These are phyloP conservation scores for Hypanus sabinus DNA, from an alignment of 2,113 vertebrate species.

Conservation along the genomic window DNA sequence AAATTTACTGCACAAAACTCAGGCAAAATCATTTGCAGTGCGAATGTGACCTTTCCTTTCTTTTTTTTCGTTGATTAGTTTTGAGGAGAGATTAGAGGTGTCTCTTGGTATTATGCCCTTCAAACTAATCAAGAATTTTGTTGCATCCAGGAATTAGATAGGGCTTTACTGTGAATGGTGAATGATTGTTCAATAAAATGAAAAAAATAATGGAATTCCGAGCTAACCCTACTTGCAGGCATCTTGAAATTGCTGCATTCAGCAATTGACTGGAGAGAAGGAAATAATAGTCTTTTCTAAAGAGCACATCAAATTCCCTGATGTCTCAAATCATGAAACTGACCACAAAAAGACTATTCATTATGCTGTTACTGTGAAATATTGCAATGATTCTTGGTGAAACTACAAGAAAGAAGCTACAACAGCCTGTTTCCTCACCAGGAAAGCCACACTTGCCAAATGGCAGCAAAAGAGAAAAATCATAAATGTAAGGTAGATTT, in stretches of 20 bases:
- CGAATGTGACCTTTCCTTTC: not conserved
- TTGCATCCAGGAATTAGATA: not conserved
- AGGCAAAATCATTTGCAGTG: not conserved
- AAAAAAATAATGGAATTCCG: not conserved
- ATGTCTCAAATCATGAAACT: not conserved
- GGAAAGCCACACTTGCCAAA: too few relatives aligned
- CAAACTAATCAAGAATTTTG: not conserved
- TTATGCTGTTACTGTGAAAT: too few relatives aligned
- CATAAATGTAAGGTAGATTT: not conserved
- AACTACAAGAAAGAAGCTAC: too few relatives aligned
- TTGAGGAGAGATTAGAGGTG: not conserved
- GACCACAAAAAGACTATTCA: not conserved
- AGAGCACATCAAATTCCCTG: not conserved
- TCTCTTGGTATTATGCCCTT: not conserved
- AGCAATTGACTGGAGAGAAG: not conserved
- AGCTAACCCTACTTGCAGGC: not conserved
- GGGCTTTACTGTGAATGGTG: not conserved
- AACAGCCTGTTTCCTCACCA: too few relatives aligned
- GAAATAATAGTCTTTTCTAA: not conserved
- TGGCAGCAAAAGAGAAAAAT: not conserved
- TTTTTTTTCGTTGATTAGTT: not conserved
- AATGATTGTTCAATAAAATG: not conserved
- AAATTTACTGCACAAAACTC: not conserved
- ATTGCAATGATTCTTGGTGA: too few relatives aligned
- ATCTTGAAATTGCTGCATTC: not conserved